phyloP scores from a whole-genome alignment of 2,888 invertebrate species.

The Meghimatium bilineatum region DNA sequence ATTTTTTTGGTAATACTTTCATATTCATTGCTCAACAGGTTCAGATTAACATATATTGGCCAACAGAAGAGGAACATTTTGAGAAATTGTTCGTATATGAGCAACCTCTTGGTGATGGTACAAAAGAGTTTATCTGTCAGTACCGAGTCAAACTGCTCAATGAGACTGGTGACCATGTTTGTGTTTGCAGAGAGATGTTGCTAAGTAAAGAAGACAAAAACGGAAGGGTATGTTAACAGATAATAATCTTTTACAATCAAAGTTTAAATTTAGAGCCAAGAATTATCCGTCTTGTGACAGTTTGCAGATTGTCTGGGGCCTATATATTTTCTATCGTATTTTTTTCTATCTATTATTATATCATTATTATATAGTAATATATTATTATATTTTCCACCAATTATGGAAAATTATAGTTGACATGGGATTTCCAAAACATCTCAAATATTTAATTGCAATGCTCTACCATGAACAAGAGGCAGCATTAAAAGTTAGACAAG shows the following conservation, averaged over 20 bases:
- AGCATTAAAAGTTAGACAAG: too few species aligned
- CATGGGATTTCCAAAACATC: too few species aligned
- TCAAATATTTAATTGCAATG: too few species aligned
- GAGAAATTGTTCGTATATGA: constrained; percentile 41
- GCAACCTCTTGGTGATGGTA: background rate
- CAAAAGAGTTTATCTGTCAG: constrained; percentile 40
- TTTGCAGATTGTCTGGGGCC: too few species aligned
- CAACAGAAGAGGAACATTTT: constrained; percentile 29
- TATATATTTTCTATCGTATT: too few species aligned
- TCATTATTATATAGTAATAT: too few species aligned
- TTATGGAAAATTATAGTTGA: too few species aligned
- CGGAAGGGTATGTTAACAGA: constrained; percentile 55
- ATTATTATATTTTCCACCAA: too few species aligned
- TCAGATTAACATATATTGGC: constrained; percentile 48
- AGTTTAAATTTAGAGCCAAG: background rate
- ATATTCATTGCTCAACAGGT: constrained; percentile 5
- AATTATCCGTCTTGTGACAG: too few species aligned
- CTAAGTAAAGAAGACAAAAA: constrained; percentile 78
- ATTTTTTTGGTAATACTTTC: too few species aligned
- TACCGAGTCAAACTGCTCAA: constrained; percentile 84
- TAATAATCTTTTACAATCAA: background rate
- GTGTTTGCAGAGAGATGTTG: constrained; percentile 90
- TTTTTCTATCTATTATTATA: too few species aligned
- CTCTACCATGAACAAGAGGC: too few species aligned
- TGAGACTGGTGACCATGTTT: constrained; percentile 91